These are phyloP conservation scores for Acipenser ruthenus DNA, from an alignment of 2,797 vertebrate species.

Conservation along the genomic window DNA sequence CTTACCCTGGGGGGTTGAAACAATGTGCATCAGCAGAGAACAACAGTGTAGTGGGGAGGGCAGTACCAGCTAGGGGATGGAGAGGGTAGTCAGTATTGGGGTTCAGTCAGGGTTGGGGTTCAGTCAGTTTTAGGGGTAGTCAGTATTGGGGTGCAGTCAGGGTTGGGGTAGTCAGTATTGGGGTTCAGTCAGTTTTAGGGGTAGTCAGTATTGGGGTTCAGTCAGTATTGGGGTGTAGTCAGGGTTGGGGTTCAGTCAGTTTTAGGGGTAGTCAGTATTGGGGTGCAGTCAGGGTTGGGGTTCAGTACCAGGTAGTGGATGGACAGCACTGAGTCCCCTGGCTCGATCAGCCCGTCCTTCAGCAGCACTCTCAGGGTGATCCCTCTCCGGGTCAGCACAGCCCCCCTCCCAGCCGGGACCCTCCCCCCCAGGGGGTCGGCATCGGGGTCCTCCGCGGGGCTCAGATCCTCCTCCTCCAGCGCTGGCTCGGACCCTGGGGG, in stretches of 20 bases:
- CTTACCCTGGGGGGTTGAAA: constrained; percentile 65
- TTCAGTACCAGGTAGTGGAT: constrained; percentile 80
- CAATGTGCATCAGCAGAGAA: not conserved
- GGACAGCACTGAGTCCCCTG: constrained; percentile 77
- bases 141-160: too few species aligned
- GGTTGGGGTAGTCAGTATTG: too few species aligned
- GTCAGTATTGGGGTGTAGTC: too few species aligned
- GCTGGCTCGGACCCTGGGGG: constrained; percentile 62
- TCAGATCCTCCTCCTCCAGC: constrained; percentile 81
- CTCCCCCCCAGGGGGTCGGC: constrained; percentile 35
- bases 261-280: too few species aligned
- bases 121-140: too few species aligned
- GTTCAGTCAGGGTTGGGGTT: too few species aligned
- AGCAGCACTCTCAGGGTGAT: constrained; percentile 88
- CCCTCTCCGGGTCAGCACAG: constrained; percentile 77
- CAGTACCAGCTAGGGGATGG: too few species aligned
- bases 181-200: too few species aligned
- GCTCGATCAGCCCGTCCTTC: constrained; percentile 84
- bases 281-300: not conserved
- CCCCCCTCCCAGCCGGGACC: constrained; percentile 55
- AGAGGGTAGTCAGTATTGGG: too few species aligned
- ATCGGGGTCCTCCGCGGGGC: constrained; percentile 57
- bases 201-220: too few species aligned
- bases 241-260: too few species aligned
- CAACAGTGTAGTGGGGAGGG: not conserved